phyloP scores from a whole-genome alignment of 2,888 invertebrate genomes.

The Lasiommata megera region DNA sequence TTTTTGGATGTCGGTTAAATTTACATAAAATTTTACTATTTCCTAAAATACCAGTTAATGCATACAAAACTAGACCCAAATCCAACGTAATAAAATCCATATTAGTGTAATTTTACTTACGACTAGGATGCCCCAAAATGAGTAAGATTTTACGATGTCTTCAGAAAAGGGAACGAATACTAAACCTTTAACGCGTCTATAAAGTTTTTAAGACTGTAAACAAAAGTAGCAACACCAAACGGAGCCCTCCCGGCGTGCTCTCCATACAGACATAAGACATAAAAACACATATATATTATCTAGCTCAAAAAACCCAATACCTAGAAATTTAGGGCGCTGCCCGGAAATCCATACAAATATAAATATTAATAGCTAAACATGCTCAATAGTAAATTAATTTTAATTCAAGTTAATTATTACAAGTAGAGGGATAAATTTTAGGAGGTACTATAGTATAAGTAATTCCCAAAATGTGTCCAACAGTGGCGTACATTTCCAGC shows the following conservation, averaged over 20 bases:
- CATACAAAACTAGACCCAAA: neutral
- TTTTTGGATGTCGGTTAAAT: neutral
- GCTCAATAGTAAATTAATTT: too few relatives aligned
- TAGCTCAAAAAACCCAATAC: too few relatives aligned
- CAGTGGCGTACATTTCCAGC: too few relatives aligned
- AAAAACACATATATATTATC: too few relatives aligned
- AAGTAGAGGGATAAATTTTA: too few relatives aligned
- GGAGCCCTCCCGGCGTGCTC: neutral
- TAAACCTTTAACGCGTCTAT: conserved; percentile 13
- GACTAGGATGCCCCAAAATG: conserved; percentile 8
- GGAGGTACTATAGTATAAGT: too few relatives aligned
- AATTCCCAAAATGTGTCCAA: too few relatives aligned
- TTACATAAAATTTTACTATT: neutral
- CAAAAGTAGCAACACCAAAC: conserved; percentile 19
- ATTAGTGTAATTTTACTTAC: neutral
- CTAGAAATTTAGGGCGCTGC: too few relatives aligned
- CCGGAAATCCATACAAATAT: too few relatives aligned
- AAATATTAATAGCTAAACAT: too few relatives aligned
- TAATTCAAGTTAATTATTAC: too few relatives aligned
- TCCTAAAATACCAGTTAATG: neutral
- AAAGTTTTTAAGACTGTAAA: conserved; percentile 18
- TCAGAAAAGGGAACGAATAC: conserved; percentile 13
- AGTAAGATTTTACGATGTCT: conserved; percentile 17
- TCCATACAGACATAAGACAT: neutral
- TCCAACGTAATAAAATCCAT: neutral